Conservation (phyloP, 2,797 vertebrate genomes). For the Alca torda region DNA sequence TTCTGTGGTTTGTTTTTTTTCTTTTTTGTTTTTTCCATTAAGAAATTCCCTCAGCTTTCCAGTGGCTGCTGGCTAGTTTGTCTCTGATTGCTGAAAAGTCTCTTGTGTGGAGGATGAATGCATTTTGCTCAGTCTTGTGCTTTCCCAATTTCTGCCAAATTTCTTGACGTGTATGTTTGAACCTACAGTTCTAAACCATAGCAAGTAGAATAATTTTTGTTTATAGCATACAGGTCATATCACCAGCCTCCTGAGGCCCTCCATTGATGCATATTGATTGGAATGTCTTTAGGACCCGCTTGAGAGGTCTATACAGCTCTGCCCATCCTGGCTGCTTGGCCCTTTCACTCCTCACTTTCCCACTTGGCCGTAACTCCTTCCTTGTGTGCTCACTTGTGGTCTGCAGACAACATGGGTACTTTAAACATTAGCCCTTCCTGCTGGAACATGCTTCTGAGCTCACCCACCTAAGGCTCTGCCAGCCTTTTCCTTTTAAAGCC, state of each 20-base stretch:
- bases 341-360: background rate
- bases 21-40: fast-evolving
- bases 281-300: background rate
- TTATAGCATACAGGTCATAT: background rate
- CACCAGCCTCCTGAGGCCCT: background rate
- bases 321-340: background rate
- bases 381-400: background rate
- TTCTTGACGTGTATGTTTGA: background rate
- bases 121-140: background rate
- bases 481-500: background rate
- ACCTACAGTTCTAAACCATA: background rate
- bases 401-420: background rate
- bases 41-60: background rate
- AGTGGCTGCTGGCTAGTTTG: background rate
- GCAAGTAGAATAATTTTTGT: background rate
- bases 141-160: background rate
- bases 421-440: background rate
- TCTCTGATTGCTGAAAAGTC: background rate
- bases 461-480: background rate
- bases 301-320: background rate
- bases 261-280: background rate
- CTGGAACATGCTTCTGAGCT: background rate
- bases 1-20: background rate
- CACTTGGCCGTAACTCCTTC: background rate
- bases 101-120: background rate